phyloP scores from a whole-genome alignment of 2,797 vertebrate genomes.

The Florisuga fusca region DNA sequence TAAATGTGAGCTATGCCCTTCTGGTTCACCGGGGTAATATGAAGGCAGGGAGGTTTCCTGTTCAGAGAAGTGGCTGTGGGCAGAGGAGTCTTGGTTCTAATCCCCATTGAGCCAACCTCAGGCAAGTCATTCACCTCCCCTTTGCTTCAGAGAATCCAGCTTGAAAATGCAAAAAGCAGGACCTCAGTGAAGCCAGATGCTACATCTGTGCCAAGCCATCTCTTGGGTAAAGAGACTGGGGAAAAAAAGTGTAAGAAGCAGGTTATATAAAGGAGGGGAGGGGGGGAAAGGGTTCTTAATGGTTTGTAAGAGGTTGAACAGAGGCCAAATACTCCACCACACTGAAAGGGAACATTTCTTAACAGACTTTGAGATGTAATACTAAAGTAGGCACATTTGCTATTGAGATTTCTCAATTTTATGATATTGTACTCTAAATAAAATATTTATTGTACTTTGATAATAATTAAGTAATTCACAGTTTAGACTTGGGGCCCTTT shows the following conservation, averaged over 20 bases:
- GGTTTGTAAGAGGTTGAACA: constrained; percentile 12
- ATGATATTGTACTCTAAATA: background rate
- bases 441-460: constrained; percentile 55
- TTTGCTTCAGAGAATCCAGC: constrained; percentile 28
- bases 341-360: constrained; percentile 39
- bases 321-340: constrained; percentile 11
- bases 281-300: background rate
- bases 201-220: background rate
- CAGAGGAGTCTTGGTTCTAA: constrained; percentile 26
- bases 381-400: constrained; percentile 17
- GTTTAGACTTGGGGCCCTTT: constrained; percentile 10
- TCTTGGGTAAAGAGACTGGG: constrained; percentile 35
- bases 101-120: constrained; percentile 3
- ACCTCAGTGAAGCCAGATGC: constrained; percentile 4
- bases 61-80: background rate
- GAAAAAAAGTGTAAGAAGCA: background rate
- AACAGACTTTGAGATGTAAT: constrained; percentile 17
- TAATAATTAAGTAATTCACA: constrained; percentile 56
- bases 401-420: constrained; percentile 53
- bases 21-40: background rate
- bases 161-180: constrained; percentile 49
- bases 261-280: background rate
- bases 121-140: background rate
- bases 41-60: background rate
- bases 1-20: background rate